Evolutionary conservation across 2,888 invertebrate genomes (phyloP).

Genomic region (Sinodicranocentrus sp.): DNA sequence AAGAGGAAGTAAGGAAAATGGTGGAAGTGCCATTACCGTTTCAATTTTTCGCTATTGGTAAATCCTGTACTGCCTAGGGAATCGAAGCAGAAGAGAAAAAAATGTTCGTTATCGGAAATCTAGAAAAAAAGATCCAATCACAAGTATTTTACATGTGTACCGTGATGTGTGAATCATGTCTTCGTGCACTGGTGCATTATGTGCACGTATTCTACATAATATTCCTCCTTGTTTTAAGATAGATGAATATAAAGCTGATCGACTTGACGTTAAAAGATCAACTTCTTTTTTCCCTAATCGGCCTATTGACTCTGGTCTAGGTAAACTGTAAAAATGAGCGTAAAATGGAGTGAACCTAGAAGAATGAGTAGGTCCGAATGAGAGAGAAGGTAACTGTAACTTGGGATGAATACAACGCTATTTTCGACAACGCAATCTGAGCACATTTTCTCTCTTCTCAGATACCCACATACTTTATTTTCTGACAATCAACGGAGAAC

Average conservation of each 20-base stretch:
- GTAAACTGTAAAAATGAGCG: background rate
- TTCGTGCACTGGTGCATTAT: too few relatives aligned
- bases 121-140: conserved; percentile 13
- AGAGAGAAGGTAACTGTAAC: conserved; percentile 29
- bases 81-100: background rate
- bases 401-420: conserved; percentile 9
- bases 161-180: too few relatives aligned
- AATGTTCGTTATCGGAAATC: conserved; percentile 41
- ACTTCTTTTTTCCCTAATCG: background rate
- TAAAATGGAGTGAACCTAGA: background rate
- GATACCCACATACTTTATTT: conserved; percentile 1
- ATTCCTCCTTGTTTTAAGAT: conserved; percentile 1
- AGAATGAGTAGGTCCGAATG: conserved; percentile 5
- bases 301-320: conserved; percentile 12
- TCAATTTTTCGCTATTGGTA: background rate
- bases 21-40: conserved; percentile 6
- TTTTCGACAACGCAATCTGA: conserved; percentile 2
- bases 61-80: background rate
- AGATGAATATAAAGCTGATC: background rate
- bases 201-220: too few relatives aligned
- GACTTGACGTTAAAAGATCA: conserved; percentile 3
- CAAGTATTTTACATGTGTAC: too few relatives aligned
- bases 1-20: conserved; percentile 19
- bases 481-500: conserved; percentile 35
- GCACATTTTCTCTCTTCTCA: background rate